These are phyloP conservation scores for Byasa hedistus DNA, from an alignment of 2,888 invertebrate species.

Conservation along the genomic window DNA sequence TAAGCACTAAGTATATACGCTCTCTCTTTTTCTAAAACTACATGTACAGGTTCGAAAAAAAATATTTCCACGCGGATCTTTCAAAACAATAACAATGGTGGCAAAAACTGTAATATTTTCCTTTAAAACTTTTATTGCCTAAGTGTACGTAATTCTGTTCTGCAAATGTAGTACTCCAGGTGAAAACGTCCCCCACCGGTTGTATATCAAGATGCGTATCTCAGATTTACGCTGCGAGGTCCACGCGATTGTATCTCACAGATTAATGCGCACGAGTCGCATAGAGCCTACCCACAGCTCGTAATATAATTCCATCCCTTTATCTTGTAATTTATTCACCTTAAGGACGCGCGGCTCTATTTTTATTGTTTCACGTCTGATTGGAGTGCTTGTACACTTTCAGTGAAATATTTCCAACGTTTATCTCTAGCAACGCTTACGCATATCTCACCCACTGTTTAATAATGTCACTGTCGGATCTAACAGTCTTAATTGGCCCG, in stretches of 20 bases:
- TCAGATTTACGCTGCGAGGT: slow-evolving; percentile 65
- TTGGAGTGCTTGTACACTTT: slow-evolving; percentile 37
- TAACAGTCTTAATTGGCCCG: slow-evolving; percentile 13
- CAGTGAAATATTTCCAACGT: slow-evolving; percentile 27
- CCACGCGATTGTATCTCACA: slow-evolving; percentile 68
- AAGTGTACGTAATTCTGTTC: slow-evolving; percentile 31
- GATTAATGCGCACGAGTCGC: slow-evolving; percentile 67
- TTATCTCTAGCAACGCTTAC: slow-evolving; percentile 16
- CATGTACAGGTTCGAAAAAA: not conserved
- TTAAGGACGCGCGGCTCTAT: slow-evolving; percentile 34
- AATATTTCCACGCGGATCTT: not conserved
- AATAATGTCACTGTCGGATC: slow-evolving; percentile 14
- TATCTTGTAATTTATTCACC: slow-evolving; percentile 49
- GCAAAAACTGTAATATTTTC: slow-evolving; percentile 10
- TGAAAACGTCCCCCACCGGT: slow-evolving; percentile 43
- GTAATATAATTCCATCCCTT: slow-evolving; percentile 57
- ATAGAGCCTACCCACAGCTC: slow-evolving; percentile 47
- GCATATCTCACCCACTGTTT: slow-evolving; percentile 11
- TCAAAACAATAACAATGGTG: slow-evolving; percentile 13
- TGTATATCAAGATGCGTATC: slow-evolving; percentile 72
- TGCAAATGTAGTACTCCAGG: slow-evolving; percentile 36
- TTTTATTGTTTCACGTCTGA: slow-evolving; percentile 40
- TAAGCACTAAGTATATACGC: too few species aligned
- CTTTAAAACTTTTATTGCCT: slow-evolving; percentile 28
- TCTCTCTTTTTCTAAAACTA: not conserved